Conservation (phyloP, 2,888 invertebrate genomes). For the Sicus ferrugineus region DNA sequence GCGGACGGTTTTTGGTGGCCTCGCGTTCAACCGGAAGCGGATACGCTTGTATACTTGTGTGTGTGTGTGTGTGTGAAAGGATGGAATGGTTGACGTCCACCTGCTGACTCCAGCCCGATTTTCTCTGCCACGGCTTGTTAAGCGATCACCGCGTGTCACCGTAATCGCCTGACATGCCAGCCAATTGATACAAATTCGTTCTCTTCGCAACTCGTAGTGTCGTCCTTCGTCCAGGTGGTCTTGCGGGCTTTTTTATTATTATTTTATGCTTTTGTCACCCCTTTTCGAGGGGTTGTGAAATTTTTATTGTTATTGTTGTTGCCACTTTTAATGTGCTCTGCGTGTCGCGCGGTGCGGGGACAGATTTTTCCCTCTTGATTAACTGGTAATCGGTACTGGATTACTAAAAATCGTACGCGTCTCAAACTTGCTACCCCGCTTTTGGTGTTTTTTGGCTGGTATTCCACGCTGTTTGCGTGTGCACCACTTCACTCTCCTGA, state of each 20-base stretch:
- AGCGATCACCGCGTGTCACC: neutral
- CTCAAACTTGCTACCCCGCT: neutral
- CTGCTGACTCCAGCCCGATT: neutral
- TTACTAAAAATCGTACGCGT: neutral
- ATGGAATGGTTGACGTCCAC: too few relatives aligned
- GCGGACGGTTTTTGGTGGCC: too few relatives aligned
- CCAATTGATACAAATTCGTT: neutral
- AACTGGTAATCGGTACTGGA: conserved; percentile 2
- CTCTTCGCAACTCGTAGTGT: neutral
- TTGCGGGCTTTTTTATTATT: neutral
- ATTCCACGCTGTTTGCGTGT: neutral
- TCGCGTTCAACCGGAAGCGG: too few relatives aligned
- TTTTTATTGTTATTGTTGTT: too few relatives aligned
- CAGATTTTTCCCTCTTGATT: neutral
- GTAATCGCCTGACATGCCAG: neutral
- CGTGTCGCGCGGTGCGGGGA: neutral
- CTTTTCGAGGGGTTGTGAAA: too few relatives aligned
- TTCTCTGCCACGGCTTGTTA: neutral
- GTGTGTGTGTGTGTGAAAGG: too few relatives aligned
- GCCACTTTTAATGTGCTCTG: neutral
- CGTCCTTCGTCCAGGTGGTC: neutral
- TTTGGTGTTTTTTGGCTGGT: neutral
- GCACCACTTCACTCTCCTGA: neutral
- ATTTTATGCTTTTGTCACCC: neutral
- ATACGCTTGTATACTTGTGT: too few relatives aligned